Conservation (phyloP, 2,113 vertebrate genomes). For the Tor tambroides region DNA sequence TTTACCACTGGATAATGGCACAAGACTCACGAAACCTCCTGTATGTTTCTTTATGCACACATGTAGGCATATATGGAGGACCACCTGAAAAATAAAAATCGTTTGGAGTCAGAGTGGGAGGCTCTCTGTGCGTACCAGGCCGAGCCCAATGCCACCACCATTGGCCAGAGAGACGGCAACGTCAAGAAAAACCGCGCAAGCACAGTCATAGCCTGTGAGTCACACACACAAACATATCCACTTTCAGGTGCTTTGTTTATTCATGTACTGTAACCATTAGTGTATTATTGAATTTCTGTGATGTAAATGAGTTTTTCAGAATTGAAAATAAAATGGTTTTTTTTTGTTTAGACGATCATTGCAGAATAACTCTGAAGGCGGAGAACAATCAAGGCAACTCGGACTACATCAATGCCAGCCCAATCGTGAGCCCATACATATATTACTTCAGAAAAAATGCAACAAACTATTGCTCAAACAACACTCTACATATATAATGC, state of each 20-base stretch:
- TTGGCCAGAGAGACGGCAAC: conserved; percentile 83
- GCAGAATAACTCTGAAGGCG: conserved; percentile 87
- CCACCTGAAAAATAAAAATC: conserved; percentile 93
- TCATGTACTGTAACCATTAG: conserved; percentile 8
- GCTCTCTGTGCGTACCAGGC: conserved; percentile 92
- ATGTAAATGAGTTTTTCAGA: neutral
- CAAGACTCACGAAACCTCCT: neutral
- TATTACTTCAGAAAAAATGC: no score
- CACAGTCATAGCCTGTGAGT: conserved; percentile 85
- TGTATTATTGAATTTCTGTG: neutral
- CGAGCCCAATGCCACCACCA: conserved; percentile 80
- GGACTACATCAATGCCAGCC: conserved; percentile 98
- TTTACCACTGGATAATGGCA: neutral
- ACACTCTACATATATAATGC: conserved; percentile 63
- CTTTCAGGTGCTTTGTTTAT: neutral
- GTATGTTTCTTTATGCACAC: neutral
- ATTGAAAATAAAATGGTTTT: neutral
- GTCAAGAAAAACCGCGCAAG: conserved; percentile 84
- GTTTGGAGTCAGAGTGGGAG: conserved; percentile 93
- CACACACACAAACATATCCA: conserved; percentile 8
- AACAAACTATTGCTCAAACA: conserved; percentile 33
- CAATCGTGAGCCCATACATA: conserved; percentile 87
- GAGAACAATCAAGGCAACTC: conserved; percentile 88
- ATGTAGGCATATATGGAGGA: conserved; percentile 96
- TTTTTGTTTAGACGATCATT: conserved; percentile 88